A percentile compares a stretch with the other conserved stretches of the same genome.
phyloP scores from a whole-genome alignment of 2,113 vertebrate species.

The Notarius lentiginosus region DNA sequence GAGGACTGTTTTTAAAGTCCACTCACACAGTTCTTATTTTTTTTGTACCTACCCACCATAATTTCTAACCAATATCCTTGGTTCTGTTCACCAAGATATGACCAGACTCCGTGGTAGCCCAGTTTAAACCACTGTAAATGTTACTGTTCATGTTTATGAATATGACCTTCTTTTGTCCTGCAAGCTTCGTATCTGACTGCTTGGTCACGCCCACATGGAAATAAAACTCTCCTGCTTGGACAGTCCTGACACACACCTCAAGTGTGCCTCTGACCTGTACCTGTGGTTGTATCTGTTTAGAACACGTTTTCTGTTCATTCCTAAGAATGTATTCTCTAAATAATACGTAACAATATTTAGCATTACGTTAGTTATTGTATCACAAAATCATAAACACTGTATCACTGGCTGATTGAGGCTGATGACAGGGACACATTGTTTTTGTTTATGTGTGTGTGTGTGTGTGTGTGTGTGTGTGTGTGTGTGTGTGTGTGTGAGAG shows the following conservation, averaged over 20 bases:
- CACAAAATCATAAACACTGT: neutral
- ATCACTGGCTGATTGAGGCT: neutral
- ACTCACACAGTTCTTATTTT: neutral
- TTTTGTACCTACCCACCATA: neutral
- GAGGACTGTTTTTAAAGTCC: neutral
- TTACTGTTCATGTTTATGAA: neutral
- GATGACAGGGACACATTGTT: neutral
- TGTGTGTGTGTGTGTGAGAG: neutral
- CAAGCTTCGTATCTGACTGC: no score
- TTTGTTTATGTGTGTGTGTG: neutral
- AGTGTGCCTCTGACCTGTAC: no score
- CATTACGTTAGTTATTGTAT: neutral
- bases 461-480: constrained; percentile 18
- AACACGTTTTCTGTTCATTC: neutral
- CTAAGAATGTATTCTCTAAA: neutral
- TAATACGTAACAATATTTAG: neutral
- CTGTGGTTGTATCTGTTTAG: neutral
- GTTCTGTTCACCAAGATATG: no score
- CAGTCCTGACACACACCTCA: no score
- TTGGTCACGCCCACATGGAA: no score
- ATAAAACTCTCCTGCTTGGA: no score
- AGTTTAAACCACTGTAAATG: no score
- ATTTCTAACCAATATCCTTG: neutral
- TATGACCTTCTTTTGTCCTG: no score
- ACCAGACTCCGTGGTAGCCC: no score